Evolutionary conservation across 2,797 vertebrate species (phyloP).

Genomic region (Myotis myotis): DNA sequence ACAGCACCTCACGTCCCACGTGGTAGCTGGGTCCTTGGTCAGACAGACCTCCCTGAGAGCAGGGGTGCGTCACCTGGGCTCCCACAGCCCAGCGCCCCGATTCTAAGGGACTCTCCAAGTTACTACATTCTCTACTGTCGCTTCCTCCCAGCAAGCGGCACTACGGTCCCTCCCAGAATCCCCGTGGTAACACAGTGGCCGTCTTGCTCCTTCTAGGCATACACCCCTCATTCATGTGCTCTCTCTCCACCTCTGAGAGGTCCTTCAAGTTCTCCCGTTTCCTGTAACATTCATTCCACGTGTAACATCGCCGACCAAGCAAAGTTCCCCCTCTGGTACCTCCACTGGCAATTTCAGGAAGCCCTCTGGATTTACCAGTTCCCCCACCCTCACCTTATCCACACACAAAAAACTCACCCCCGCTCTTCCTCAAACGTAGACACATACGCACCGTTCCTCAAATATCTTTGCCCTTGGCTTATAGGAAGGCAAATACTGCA

Average conservation of each 20-base stretch:
- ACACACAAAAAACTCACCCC: not conserved
- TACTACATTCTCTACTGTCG: not conserved
- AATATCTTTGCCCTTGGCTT: conserved; percentile 6
- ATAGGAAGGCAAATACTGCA: conserved; percentile 19
- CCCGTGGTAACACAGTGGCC: not conserved
- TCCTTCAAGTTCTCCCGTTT: not conserved
- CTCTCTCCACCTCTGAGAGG: not conserved
- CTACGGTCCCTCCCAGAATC: not conserved
- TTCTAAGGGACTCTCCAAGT: not conserved
- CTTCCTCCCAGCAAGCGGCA: not conserved
- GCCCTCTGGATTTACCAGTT: not conserved
- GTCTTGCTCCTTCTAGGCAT: not conserved
- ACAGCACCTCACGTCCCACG: not conserved
- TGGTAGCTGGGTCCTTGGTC: not conserved
- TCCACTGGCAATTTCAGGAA: not conserved
- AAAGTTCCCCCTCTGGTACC: not conserved
- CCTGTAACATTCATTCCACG: not conserved
- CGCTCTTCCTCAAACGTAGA: not conserved
- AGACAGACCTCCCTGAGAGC: not conserved
- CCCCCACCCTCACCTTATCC: not conserved
- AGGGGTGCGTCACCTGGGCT: not conserved
- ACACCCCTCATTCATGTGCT: not conserved
- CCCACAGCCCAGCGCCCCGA: not conserved
- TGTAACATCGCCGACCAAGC: not conserved
- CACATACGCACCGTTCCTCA: not conserved